Conservation (phyloP, 2,888 invertebrate species). For the Dolomedes plantarius region DNA sequence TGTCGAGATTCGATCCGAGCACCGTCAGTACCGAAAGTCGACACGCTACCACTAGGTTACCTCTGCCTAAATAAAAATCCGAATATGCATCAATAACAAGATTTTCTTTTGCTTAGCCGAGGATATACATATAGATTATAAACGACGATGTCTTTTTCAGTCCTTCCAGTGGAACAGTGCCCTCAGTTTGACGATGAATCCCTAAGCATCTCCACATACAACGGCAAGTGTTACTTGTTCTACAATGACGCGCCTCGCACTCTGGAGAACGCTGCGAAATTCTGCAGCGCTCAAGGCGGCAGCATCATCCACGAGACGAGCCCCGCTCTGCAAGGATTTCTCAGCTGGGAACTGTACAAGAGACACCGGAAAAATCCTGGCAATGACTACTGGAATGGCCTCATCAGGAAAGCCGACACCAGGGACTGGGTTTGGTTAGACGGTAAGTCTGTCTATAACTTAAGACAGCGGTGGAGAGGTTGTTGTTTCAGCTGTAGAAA, state of each 20-base stretch:
- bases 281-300: conserved; percentile 88
- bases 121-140: too few relatives aligned
- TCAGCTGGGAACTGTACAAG: conserved; percentile 95
- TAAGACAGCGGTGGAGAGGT: too few relatives aligned
- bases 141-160: too few relatives aligned
- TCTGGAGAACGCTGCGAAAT: conserved; percentile 87
- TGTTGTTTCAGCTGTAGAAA: background rate
- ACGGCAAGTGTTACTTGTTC: conserved; percentile 96
- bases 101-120: too few relatives aligned
- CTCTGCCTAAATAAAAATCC: too few relatives aligned
- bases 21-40: too few relatives aligned
- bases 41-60: too few relatives aligned
- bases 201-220: conserved; percentile 92
- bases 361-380: conserved; percentile 91
- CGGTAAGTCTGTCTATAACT: conserved; percentile 78
- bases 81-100: too few relatives aligned
- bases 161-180: conserved; percentile 85
- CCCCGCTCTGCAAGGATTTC: conserved; percentile 93
- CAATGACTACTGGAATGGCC: conserved; percentile 96
- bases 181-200: conserved; percentile 94
- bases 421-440: conserved; percentile 92
- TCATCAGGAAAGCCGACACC: conserved; percentile 86
- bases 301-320: conserved; percentile 93
- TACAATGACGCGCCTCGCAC: conserved; percentile 89
- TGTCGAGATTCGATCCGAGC: too few relatives aligned